Conservation (phyloP, 2,888 invertebrate species). For the Drosophila robusta region DNA sequence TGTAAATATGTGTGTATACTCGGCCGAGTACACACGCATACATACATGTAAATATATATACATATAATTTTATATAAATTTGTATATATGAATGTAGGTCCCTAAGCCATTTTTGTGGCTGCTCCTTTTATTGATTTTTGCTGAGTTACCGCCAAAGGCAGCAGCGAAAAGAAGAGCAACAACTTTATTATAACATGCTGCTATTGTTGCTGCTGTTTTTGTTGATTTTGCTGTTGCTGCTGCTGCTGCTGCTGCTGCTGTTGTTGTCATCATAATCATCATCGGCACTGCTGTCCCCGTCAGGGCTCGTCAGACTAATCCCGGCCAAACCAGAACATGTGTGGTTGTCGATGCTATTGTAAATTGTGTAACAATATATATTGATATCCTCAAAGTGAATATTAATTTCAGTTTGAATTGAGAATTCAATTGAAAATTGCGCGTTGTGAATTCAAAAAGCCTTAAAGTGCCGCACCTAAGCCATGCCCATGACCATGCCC, state of each 20-base stretch:
- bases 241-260: constrained; percentile 3
- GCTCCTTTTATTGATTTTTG: constrained; percentile 52
- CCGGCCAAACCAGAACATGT: constrained; percentile 37
- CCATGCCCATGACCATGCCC: neutral
- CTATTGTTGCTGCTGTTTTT: constrained; percentile 1
- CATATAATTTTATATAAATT: constrained; percentile 10
- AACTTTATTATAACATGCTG: constrained; percentile 21
- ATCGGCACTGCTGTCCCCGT: constrained; percentile 13
- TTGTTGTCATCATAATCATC: constrained; percentile 26
- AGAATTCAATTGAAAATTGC: constrained; percentile 54
- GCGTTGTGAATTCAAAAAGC: constrained; percentile 23
- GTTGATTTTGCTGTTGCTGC: neutral
- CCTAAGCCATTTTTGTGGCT: constrained; percentile 53
- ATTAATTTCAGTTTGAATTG: constrained; percentile 70
- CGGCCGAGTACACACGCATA: constrained; percentile 2
- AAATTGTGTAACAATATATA: constrained; percentile 33
- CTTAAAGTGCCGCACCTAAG: constrained; percentile 26
- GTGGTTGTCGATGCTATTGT: constrained; percentile 19
- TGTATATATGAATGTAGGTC: constrained; percentile 19
- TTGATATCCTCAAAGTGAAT: constrained; percentile 66
- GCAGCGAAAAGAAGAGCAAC: constrained; percentile 9
- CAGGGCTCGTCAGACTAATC: constrained; percentile 37
- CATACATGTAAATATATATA: neutral
- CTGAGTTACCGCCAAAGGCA: constrained; percentile 41
- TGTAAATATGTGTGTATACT: constrained; percentile 13